Evolutionary conservation across 2,113 vertebrate genomes (phyloP).

Genomic region (Alligator sinensis): DNA sequence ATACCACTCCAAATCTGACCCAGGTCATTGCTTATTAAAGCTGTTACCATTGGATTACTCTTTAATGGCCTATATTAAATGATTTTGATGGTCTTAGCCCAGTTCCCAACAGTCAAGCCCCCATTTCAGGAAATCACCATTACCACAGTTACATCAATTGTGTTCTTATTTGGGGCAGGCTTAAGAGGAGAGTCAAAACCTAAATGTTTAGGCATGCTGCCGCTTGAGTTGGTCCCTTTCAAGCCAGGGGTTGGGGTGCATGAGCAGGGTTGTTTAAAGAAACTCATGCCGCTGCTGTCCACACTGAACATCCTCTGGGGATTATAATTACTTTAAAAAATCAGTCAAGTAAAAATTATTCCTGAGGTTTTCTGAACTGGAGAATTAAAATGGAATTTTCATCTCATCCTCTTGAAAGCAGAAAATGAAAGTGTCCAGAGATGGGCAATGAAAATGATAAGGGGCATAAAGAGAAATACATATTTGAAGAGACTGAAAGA

Average conservation of each 20-base stretch:
- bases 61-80: not conserved
- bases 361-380: not conserved
- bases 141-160: not conserved
- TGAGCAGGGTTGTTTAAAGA: not conserved
- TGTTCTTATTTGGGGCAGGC: not conserved
- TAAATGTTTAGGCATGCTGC: not conserved
- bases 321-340: constrained; percentile 4
- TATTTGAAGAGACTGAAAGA: not conserved
- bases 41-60: not conserved
- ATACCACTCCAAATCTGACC: not conserved
- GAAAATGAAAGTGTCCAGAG: not conserved
- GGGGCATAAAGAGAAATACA: not conserved
- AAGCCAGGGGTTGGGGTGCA: not conserved
- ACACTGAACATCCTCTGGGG: not conserved
- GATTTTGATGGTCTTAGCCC: not conserved
- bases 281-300: not conserved
- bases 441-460: not conserved
- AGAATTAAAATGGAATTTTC: constrained; percentile 18
- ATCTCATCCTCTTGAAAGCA: not conserved
- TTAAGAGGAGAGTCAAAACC: not conserved
- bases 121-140: not conserved
- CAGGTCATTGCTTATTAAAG: not conserved
- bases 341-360: not conserved
- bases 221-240: not conserved
- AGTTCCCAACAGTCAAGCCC: not conserved